phyloP scores from a whole-genome alignment of 2,797 vertebrate genomes.

The Diceros bicornis region DNA sequence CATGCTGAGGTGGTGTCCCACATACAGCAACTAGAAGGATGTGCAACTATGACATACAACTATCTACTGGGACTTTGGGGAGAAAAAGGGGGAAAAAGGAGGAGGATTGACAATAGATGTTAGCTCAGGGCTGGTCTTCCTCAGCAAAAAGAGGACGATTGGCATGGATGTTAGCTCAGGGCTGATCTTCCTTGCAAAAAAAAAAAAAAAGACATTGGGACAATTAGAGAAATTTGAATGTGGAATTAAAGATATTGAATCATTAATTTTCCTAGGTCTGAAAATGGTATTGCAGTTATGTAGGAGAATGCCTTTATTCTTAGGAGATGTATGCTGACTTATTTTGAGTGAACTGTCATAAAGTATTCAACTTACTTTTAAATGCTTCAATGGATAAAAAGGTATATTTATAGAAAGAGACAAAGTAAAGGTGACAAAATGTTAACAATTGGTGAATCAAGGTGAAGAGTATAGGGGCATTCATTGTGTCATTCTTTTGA shows the following conservation, averaged over 20 bases:
- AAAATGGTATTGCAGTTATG: constrained; percentile 40
- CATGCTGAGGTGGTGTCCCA: too few species aligned
- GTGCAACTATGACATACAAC: too few species aligned
- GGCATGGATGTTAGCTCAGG: too few species aligned
- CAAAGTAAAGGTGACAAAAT: constrained; percentile 36
- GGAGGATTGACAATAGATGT: too few species aligned
- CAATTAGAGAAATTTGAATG: constrained; percentile 48
- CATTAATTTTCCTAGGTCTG: constrained; percentile 60
- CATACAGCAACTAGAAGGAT: too few species aligned
- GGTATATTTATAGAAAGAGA: constrained; percentile 29
- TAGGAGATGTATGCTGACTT: constrained; percentile 45
- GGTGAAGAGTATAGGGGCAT: not conserved
- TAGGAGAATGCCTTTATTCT: constrained; percentile 50
- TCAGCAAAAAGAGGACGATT: too few species aligned
- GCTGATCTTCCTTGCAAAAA: too few species aligned
- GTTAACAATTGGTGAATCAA: constrained; percentile 22
- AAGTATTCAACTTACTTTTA: constrained; percentile 70
- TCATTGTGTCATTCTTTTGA: constrained; percentile 1
- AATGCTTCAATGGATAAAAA: constrained; percentile 38
- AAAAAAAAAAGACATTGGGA: constrained; percentile 29
- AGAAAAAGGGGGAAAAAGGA: too few species aligned
- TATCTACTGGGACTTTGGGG: too few species aligned
- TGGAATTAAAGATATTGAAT: constrained; percentile 44
- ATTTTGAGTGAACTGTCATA: constrained; percentile 55
- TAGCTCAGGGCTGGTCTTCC: too few species aligned